Conservation (phyloP, 2,797 vertebrate genomes). For the Hydrocynus forskahlii region DNA sequence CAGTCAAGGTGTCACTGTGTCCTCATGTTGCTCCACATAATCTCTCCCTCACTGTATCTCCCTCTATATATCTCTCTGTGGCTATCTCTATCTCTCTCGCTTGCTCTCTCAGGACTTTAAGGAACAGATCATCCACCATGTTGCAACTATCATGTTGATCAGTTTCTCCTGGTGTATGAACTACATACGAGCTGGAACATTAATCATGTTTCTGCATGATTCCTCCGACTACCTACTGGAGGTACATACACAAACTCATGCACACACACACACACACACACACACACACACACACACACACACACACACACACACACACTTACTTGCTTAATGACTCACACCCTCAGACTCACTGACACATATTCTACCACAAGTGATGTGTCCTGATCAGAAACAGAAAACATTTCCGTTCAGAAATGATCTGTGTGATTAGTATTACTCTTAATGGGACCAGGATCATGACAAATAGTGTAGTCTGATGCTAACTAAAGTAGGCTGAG, state of each 20-base stretch:
- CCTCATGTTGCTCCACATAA: not conserved
- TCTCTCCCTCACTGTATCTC: not conserved
- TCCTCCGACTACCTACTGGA: slow-evolving; percentile 93
- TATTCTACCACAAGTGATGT: not conserved
- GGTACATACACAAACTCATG: slow-evolving; percentile 70
- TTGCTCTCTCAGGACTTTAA: slow-evolving; percentile 86
- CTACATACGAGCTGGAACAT: slow-evolving; percentile 91
- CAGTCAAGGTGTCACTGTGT: slow-evolving; percentile 5
- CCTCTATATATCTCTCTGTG: slow-evolving; percentile 22
- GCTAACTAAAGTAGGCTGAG: not conserved
- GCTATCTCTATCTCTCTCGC: slow-evolving; percentile 6
- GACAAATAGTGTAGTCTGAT: no score
- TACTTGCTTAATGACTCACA: not conserved
- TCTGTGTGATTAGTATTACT: no score
- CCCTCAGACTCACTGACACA: not conserved
- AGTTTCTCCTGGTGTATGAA: slow-evolving; percentile 98
- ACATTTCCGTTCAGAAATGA: no score
- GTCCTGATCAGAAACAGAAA: no score
- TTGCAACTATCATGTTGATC: slow-evolving; percentile 94
- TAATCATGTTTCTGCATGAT: slow-evolving; percentile 94
- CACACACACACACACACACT: not conserved
- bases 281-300: not conserved
- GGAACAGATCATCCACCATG: slow-evolving; percentile 93
- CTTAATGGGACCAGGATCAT: no score
- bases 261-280: not conserved